Evolutionary conservation across 2,888 invertebrate species (phyloP).

Genomic region (Barypeithes pellucidus): DNA sequence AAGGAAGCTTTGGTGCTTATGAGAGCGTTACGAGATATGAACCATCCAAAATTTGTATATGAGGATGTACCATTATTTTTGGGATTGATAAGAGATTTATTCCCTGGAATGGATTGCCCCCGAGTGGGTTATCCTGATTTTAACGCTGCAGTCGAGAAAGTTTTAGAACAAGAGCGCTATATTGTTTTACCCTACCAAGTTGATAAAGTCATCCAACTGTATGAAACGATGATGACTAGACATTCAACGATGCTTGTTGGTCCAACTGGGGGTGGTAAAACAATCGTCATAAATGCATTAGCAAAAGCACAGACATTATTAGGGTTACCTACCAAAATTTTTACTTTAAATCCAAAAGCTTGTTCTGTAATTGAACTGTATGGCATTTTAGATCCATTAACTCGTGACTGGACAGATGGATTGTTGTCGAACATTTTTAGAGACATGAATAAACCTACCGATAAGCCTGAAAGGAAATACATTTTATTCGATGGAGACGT

Average conservation of each 20-base stretch:
- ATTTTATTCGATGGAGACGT: constrained; percentile 95
- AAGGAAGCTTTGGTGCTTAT: constrained; percentile 91
- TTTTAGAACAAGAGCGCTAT: constrained; percentile 79
- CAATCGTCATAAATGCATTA: constrained; percentile 86
- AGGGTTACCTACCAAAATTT: constrained; percentile 85
- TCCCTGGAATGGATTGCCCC: constrained; percentile 93
- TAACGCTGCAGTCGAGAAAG: constrained; percentile 83
- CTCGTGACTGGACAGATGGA: constrained; percentile 95
- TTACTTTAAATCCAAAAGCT: constrained; percentile 90
- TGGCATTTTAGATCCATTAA: constrained; percentile 88
- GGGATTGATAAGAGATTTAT: constrained; percentile 90
- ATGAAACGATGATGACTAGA: constrained; percentile 96
- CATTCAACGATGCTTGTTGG: constrained; percentile 95
- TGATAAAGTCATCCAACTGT: constrained; percentile 83
- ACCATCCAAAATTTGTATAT: constrained; percentile 92
- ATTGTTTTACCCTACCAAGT: constrained; percentile 82
- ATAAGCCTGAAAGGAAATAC: constrained; percentile 79
- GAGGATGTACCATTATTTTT: constrained; percentile 93
- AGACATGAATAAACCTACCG: constrained; percentile 88
- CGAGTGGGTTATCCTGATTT: constrained; percentile 91
- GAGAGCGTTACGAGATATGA: constrained; percentile 94
- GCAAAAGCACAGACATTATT: constrained; percentile 85
- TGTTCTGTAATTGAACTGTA: constrained; percentile 92
- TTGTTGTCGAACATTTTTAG: constrained; percentile 92
- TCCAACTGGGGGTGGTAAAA: constrained; percentile 94